A percentile compares a stretch with the other conserved stretches of the same genome.
These are phyloP conservation scores for Drosophila algonquin DNA, from an alignment of 2,888 invertebrate genomes.

Conservation along the genomic window DNA sequence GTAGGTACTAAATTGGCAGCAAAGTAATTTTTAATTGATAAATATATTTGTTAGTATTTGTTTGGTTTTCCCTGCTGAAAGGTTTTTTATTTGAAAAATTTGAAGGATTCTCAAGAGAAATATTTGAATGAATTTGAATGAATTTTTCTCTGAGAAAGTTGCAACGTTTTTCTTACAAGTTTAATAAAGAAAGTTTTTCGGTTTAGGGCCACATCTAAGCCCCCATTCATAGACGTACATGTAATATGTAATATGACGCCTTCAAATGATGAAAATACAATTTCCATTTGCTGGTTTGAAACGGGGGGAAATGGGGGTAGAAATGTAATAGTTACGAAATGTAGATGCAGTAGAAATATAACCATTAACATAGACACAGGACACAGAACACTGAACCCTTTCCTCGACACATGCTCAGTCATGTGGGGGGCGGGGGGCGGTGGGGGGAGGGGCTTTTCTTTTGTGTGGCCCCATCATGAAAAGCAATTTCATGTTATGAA, in stretches of 20 bases:
- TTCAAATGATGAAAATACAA: conserved; percentile 46
- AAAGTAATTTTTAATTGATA: neutral
- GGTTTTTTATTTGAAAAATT: neutral
- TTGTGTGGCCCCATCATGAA: conserved; percentile 60
- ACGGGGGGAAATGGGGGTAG: neutral
- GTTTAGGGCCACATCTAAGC: conserved; percentile 18
- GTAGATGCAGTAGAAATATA: conserved; percentile 51
- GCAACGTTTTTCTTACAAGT: conserved; percentile 12
- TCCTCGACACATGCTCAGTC: conserved; percentile 25
- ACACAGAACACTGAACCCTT: conserved; percentile 19
- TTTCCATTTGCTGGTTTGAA: conserved; percentile 11
- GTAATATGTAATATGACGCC: conserved; percentile 33
- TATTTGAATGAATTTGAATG: neutral
- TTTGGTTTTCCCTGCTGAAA: neutral
- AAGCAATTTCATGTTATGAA: conserved; percentile 79
- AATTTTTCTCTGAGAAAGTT: neutral
- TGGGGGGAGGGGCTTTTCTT: conserved; percentile 1
- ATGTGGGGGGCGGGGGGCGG: conserved; percentile 17
- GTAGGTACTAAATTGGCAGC: neutral
- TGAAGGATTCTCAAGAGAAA: neutral
- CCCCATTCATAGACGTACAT: neutral
- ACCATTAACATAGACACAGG: conserved; percentile 57
- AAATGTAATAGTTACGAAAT: conserved; percentile 67
- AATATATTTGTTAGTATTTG: neutral
- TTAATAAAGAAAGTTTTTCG: conserved; percentile 34